These are phyloP conservation scores for Sinotaia quadrata DNA, from an alignment of 2,888 invertebrate species.

Conservation along the genomic window DNA sequence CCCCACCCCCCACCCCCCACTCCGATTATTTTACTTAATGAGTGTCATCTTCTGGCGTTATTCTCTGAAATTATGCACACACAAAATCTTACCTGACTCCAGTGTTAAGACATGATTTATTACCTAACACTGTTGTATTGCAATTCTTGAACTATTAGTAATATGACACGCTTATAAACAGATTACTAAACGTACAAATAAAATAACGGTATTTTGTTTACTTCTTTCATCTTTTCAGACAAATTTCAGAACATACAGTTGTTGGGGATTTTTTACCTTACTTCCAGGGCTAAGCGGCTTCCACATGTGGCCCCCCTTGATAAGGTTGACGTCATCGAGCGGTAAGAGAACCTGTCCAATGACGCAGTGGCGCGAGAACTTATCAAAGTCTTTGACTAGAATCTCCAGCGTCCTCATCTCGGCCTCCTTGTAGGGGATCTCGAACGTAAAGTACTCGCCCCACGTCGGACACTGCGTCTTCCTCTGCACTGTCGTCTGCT, in stretches of 20 bases:
- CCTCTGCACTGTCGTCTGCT: conserved; percentile 72
- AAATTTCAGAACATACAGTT: no score
- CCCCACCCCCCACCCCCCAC: no score
- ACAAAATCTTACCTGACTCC: no score
- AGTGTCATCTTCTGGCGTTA: no score
- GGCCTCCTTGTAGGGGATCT: conserved; percentile 71
- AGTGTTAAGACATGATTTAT: no score
- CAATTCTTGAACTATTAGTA: not conserved
- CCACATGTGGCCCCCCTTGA: conserved; percentile 73
- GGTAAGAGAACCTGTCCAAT: conserved; percentile 72
- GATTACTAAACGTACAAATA: not conserved
- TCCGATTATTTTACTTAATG: no score
- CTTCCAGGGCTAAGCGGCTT: conserved; percentile 70
- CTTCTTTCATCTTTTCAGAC: no score
- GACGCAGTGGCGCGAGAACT: conserved; percentile 73
- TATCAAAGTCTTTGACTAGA: conserved; percentile 73
- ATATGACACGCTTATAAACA: not conserved
- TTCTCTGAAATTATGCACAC: no score
- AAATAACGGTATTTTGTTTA: not conserved
- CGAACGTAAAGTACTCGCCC: conserved; percentile 73
- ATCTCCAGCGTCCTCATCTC: conserved; percentile 72
- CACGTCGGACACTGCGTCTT: conserved; percentile 73
- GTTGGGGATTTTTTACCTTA: conserved; percentile 63
- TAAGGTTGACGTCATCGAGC: conserved; percentile 69
- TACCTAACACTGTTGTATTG: no score